Conservation (phyloP, 2,113 vertebrate genomes). For the Pluvianellus socialis region DNA sequence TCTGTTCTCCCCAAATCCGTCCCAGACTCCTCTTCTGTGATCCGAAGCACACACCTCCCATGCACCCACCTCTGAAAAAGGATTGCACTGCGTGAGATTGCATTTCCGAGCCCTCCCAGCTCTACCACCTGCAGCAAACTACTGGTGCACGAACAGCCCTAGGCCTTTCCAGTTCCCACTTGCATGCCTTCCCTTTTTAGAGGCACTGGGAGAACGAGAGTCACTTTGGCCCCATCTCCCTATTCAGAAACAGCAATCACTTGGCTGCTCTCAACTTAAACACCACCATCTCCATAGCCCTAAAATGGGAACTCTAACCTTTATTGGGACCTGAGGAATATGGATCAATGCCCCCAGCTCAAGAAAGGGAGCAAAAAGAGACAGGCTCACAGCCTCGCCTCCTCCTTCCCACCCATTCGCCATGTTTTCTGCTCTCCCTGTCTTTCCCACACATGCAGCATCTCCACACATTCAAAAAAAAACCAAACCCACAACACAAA, state of each 20-base stretch:
- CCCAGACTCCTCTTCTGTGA: neutral
- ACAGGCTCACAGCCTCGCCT: neutral
- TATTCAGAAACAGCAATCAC: neutral
- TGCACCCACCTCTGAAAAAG: neutral
- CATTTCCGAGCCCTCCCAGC: neutral
- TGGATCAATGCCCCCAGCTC: neutral
- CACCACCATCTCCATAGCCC: neutral
- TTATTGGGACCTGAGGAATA: neutral
- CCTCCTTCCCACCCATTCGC: neutral
- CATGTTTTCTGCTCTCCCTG: neutral
- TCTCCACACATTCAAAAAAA: neutral
- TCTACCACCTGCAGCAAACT: neutral
- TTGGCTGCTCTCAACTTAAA: neutral
- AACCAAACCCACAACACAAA: neutral
- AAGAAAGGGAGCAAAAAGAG: neutral
- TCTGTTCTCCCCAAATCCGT: neutral
- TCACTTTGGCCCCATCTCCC: neutral
- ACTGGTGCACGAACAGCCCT: neutral
- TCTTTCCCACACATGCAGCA: accelerated
- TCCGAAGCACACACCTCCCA: neutral
- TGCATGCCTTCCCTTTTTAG: neutral
- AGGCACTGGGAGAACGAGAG: neutral
- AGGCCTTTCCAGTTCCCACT: neutral
- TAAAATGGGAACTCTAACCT: neutral
- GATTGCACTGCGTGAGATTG: neutral